Base-by-base conservation (phyloP, 2,797 vertebrate genomes). In the Phylloscopus collybita region DNA sequence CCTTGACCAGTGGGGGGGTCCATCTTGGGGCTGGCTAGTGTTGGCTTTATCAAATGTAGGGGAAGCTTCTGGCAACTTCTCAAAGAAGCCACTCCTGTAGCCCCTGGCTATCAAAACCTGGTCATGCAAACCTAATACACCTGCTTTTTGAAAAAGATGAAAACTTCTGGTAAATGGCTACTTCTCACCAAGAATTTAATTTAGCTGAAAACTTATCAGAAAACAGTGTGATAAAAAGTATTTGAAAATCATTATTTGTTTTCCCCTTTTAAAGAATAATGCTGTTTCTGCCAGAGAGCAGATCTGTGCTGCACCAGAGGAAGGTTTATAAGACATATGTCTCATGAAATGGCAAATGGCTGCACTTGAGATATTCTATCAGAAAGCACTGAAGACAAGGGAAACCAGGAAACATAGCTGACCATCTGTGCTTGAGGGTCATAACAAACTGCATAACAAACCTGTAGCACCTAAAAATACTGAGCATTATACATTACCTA, bases 61-160 rank as follows among this genome's bases (percentile, higher is more conserved):
- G 32, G 12, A 59, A 73, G 19, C 45, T 81, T 67, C 65, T 25
- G 20, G 45, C 50, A 69, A 12, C 40, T 69, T 86, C 56, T 60
- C 49, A 50, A 14, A 87, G 40, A 87, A 71, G 4, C 6, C 29
- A 12, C 16, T 17, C 5, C 30, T 54, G 20, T 56, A 75, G 13
- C 4, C 9, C 4, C 14, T 5, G 0, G 0, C 66, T 45, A n/a
- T 10, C 45, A 64, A 73, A 78, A 81, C 32, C 14, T 45, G 49
- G 21, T 40, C 21, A 36, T 38, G 13, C 32, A 82, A 86, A 60
- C 29, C 5, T 13, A 60, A 19, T 57, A n/a, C 7, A 42, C 10
- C 6, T 38, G 6, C 15, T 80, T 86, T 88, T 73, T 53, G 5
- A 64, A 78, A 91, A 89, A n/a, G 21, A 47, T 16, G 8, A 32